These are phyloP conservation scores for Coelopa pilipes DNA, from an alignment of 2,888 invertebrate genomes.

Conservation along the genomic window DNA sequence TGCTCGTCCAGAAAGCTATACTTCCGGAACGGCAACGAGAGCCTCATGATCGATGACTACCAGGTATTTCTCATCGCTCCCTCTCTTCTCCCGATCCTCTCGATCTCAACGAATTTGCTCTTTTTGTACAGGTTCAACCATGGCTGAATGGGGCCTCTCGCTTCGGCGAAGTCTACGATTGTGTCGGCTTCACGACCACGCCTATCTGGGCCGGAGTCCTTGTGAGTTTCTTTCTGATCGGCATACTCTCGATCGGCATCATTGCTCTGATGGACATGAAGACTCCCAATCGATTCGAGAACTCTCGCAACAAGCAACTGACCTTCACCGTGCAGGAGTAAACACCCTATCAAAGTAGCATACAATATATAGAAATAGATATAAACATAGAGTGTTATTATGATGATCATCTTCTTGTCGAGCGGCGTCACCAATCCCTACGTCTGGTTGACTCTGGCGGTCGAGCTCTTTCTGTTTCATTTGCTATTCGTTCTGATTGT, in stretches of 20 bases:
- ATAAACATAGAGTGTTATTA: conserved; percentile 17
- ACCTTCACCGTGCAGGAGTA: conserved; percentile 83
- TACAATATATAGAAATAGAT: not conserved
- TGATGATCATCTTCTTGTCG: conserved; percentile 56
- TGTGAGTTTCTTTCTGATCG: conserved; percentile 78
- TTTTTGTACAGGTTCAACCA: conserved; percentile 68
- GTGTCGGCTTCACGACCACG: conserved; percentile 88
- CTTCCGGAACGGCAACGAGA: conserved; percentile 69
- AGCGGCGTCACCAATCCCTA: conserved; percentile 54
- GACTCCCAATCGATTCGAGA: conserved; percentile 97
- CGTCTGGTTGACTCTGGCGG: conserved; percentile 56
- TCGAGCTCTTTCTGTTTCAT: conserved; percentile 59
- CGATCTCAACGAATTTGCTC: not conserved
- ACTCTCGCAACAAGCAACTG: conserved; percentile 92
- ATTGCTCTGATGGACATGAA: conserved; percentile 91
- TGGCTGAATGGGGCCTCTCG: conserved; percentile 69
- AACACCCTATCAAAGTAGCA: conserved; percentile 42
- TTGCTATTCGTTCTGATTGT: conserved; percentile 58
- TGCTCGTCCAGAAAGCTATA: conserved; percentile 68
- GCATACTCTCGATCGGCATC: conserved; percentile 83
- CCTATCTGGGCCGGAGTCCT: conserved; percentile 94
- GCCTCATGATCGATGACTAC: conserved; percentile 68
- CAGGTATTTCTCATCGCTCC: conserved; percentile 66
- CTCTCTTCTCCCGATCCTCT: too few relatives aligned
- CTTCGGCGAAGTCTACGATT: conserved; percentile 86